A percentile compares a stretch with the other conserved stretches of the same genome.
Conservation (phyloP, 2,888 invertebrate genomes). For the Polydrusus cervinus region DNA sequence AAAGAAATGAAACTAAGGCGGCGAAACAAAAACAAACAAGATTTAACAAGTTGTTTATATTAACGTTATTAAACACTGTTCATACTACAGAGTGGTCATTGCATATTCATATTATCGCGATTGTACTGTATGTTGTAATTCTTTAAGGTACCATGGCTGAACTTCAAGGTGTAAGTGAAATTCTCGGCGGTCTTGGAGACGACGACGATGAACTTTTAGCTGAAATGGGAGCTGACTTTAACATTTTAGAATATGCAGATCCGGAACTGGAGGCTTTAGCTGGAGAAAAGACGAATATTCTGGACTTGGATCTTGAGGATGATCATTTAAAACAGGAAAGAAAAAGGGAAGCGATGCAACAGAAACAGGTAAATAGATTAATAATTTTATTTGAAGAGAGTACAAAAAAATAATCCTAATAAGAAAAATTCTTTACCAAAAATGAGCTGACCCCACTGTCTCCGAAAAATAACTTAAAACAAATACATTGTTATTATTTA, state of each 20-base stretch:
- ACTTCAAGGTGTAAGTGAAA: slow-evolving; percentile 82
- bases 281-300: slow-evolving; percentile 87
- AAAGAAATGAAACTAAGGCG: too few species aligned
- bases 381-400: neutral
- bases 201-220: slow-evolving; percentile 91
- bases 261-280: slow-evolving; percentile 90
- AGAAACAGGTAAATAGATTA: slow-evolving; percentile 25
- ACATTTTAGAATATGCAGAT: slow-evolving; percentile 96
- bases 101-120: too few species aligned
- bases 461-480: too few species aligned
- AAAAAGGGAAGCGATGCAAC: slow-evolving; percentile 42
- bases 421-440: too few species aligned
- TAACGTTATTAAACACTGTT: too few species aligned
- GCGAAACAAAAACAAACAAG: too few species aligned
- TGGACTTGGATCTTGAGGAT: slow-evolving; percentile 84
- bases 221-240: slow-evolving; percentile 96
- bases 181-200: slow-evolving; percentile 87
- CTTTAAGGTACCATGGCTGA: slow-evolving; percentile 70
- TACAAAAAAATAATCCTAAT: too few species aligned
- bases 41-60: too few species aligned
- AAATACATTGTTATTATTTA: too few species aligned
- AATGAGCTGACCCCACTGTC: too few species aligned
- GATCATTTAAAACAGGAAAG: slow-evolving; percentile 52
- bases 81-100: too few species aligned
- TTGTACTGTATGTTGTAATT: too few species aligned